phyloP scores from a whole-genome alignment of 2,888 invertebrate species.

The Colostygia pectinataria region DNA sequence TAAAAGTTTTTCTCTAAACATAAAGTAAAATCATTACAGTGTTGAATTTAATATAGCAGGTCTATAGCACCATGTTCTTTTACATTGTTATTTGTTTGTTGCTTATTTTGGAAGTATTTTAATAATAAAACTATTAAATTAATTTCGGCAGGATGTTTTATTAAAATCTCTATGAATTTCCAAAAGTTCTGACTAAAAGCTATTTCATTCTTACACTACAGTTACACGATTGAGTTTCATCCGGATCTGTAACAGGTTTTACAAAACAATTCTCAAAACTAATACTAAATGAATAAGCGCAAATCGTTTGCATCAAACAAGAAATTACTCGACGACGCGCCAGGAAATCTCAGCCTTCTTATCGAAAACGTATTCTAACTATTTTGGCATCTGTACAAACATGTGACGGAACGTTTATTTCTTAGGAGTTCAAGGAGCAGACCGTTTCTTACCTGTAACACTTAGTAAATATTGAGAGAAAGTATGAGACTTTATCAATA shows the following conservation, averaged over 20 bases:
- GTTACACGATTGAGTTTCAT: constrained; percentile 25
- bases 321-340: constrained; percentile 4
- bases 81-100: constrained; percentile 82
- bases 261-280: not conserved
- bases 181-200: constrained; percentile 51
- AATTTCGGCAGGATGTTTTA: constrained; percentile 70
- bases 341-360: constrained; percentile 15
- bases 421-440: not conserved
- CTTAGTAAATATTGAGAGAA: too few relatives aligned
- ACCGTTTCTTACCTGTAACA: too few relatives aligned
- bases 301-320: constrained; percentile 2
- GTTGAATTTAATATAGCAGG: constrained; percentile 59
- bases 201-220: constrained; percentile 40
- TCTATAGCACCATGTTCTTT: constrained; percentile 67
- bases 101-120: constrained; percentile 81
- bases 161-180: constrained; percentile 64
- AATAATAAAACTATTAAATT: constrained; percentile 71
- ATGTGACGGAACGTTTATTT: constrained; percentile 11
- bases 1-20: constrained; percentile 19
- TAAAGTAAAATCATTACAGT: constrained; percentile 55
- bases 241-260: constrained; percentile 1
- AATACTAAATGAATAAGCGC: constrained; percentile 3
- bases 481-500: too few relatives aligned
- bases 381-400: constrained; percentile 49
- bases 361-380: constrained; percentile 27